Evolutionary conservation across 2,888 invertebrate genomes (phyloP), one percentile per base, ranked within the genome.

Genomic region (Agrenia bidenticulata): DNA sequence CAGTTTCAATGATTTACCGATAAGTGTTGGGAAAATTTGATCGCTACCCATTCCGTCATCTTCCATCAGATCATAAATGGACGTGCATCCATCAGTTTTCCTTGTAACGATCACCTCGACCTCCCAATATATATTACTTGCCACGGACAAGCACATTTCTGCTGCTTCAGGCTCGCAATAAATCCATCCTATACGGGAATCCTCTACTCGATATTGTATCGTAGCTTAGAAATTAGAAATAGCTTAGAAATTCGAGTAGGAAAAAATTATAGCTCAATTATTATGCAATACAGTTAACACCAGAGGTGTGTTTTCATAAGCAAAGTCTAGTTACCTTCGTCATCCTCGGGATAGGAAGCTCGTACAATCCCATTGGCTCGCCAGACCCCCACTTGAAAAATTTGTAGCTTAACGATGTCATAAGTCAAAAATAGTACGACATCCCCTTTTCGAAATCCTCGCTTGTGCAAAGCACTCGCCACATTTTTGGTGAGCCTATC

Each of bases 381-480:
- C 75, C 75, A 75, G n/a, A 75, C 63, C 5, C 75, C 75, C 21
- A 41, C 60, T 4, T 70, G 61, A 19, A 75, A 66, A 4, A 70
- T 19, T 9, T 70, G 70, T 2, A 69, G 56, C 41, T 73, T 71
- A 1, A 73, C 65, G n/a, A 75, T 56, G 49, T 75, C 73, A 23
- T 53, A 58, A 5, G 67, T 64, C 75, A 75, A 72, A 65, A 67
- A 75, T 45, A 75, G 66, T 0, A 70, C 67, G 39, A 73, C 66
- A 41, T 75, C 75, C 0, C 70, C 72, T 59, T 66, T 63, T 23
- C 73, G 50, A 62, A 75, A 56, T 9, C 71, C 71, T 15, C 63
- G 37, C 51, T 63, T 71, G 41, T 64, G 63, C 13, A 71, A 37
- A 0, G 64, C 60, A 63, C 71, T 71, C 1, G 68, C 66, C 41